These are phyloP conservation scores for Platerodrilus igneus DNA, from an alignment of 2,888 invertebrate genomes.

Conservation along the genomic window DNA sequence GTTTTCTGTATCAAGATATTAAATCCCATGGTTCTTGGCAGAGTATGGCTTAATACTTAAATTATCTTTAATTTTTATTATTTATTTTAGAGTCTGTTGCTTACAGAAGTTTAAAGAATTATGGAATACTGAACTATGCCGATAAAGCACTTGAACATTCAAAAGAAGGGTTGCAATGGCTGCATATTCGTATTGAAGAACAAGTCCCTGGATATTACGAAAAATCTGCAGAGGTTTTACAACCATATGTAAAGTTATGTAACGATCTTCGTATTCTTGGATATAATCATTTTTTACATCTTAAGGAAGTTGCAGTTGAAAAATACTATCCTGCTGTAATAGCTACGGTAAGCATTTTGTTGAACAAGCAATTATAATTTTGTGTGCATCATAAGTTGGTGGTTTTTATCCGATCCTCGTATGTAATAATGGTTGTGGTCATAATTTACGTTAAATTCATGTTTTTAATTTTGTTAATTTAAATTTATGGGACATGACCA, in stretches of 20 bases:
- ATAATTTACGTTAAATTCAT: too few species aligned
- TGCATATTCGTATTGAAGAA: constrained; percentile 63
- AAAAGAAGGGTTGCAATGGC: constrained; percentile 57
- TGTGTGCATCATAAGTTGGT: too few species aligned
- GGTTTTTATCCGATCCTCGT: constrained; percentile 1
- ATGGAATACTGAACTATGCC: constrained; percentile 60
- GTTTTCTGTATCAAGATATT: constrained; percentile 61
- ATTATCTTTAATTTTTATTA: not conserved
- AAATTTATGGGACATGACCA: too few species aligned
- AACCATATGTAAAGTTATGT: constrained; percentile 60
- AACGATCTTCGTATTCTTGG: constrained; percentile 55
- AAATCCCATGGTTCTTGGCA: constrained; percentile 64
- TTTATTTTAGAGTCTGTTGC: constrained; percentile 55
- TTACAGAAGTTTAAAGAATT: constrained; percentile 60
- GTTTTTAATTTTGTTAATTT: too few species aligned
- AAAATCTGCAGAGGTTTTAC: constrained; percentile 51
- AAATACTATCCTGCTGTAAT: constrained; percentile 51
- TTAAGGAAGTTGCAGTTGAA: constrained; percentile 32
- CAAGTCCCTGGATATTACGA: constrained; percentile 65
- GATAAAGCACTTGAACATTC: constrained; percentile 60
- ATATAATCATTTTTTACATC: constrained; percentile 46
- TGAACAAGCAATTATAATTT: constrained; percentile 4
- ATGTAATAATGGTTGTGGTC: too few species aligned
- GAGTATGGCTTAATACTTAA: constrained; percentile 49
- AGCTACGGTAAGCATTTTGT: constrained; percentile 51